phyloP scores from a whole-genome alignment of 2,888 invertebrate genomes.

The Oxycera nigricornis region DNA sequence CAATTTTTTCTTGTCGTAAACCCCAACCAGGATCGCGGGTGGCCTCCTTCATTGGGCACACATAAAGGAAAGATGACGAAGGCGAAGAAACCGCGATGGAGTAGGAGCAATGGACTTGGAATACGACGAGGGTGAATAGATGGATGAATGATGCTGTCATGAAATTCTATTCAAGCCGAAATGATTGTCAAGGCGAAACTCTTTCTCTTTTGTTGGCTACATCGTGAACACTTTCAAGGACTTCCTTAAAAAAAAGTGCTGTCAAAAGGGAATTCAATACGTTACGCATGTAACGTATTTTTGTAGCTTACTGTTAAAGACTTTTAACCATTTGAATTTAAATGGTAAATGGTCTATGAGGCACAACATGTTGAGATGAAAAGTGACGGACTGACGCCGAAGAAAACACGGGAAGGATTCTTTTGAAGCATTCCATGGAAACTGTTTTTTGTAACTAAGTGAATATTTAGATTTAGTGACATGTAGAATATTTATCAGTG shows the following conservation, averaged over 20 bases:
- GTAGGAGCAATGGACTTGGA: background rate
- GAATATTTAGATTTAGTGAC: too few relatives aligned
- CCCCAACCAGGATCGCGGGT: background rate
- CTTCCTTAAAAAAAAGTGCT: background rate
- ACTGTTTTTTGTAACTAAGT: too few relatives aligned
- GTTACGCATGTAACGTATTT: background rate
- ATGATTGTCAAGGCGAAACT: constrained; percentile 17
- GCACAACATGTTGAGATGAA: too few relatives aligned
- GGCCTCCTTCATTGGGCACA: background rate
- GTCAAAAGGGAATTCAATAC: background rate
- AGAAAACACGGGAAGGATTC: too few relatives aligned
- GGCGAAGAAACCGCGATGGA: background rate
- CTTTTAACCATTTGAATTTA: background rate
- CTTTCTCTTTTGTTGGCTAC: background rate
- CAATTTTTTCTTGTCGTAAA: background rate
- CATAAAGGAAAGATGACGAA: background rate
- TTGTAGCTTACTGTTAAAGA: background rate
- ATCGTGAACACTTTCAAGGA: background rate
- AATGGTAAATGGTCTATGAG: background rate
- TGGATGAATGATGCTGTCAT: background rate
- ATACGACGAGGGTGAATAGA: too few relatives aligned
- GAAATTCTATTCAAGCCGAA: constrained; percentile 8
- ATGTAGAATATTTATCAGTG: too few relatives aligned
- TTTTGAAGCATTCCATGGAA: too few relatives aligned
- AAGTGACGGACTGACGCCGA: too few relatives aligned